phyloP scores from a whole-genome alignment of 2,888 invertebrate genomes.

The Antheraea yamamai region DNA sequence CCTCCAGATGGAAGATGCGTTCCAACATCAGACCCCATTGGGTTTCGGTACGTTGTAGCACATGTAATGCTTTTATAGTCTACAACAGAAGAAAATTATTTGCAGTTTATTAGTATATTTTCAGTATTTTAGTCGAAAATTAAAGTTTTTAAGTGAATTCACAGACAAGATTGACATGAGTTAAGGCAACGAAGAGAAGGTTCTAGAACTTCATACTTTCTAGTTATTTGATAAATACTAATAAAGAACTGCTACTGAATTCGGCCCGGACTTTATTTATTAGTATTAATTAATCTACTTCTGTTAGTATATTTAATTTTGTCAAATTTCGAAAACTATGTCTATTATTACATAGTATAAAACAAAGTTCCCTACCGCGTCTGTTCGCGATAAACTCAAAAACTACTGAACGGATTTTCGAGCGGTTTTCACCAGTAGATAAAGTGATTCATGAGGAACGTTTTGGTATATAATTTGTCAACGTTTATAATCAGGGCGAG shows the following conservation, averaged over 20 bases:
- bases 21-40: constrained; percentile 95
- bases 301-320: no score
- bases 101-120: background rate
- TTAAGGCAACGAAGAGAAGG: background rate
- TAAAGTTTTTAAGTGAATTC: background rate
- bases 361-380: no score
- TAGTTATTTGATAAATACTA: background rate
- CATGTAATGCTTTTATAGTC: constrained; percentile 94
- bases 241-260: background rate
- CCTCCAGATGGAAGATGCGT: constrained; percentile 91
- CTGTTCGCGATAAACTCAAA: no score
- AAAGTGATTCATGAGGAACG: no score
- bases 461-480: no score
- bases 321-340: no score
- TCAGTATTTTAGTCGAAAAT: constrained; percentile 14
- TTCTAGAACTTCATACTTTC: background rate
- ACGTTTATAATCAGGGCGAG: no score
- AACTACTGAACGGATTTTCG: no score
- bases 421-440: no score
- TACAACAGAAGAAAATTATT: constrained; percentile 43
- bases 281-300: no score
- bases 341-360: no score
- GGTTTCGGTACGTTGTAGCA: constrained; percentile 95
- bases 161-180: background rate
- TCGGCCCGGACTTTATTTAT: no score